Conservation (phyloP, 1,140 invertebrate species). For the Agraylea sexmaculata region DNA sequence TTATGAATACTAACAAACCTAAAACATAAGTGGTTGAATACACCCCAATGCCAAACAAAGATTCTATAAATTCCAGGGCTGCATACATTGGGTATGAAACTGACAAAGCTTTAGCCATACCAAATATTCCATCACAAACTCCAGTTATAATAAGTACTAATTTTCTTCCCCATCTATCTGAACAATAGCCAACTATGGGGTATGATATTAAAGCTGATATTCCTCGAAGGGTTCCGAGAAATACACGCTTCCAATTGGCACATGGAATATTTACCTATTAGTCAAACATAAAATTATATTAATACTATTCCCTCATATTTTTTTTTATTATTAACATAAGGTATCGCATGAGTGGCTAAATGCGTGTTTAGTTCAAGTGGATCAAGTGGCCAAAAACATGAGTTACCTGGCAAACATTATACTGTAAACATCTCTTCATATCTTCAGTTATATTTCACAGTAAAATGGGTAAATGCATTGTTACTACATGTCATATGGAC, state of each 20-base stretch:
- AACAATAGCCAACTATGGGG: neutral
- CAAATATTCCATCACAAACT: neutral
- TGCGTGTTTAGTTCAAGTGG: no score
- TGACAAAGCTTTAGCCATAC: neutral
- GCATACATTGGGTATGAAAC: constrained; percentile 1
- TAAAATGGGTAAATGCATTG: no score
- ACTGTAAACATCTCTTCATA: no score
- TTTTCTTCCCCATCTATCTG: constrained; percentile 1
- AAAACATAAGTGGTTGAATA: neutral
- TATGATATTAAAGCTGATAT: neutral
- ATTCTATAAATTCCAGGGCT: neutral
- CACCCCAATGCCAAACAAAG: neutral
- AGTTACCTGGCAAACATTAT: no score
- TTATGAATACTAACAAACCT: constrained; percentile 1
- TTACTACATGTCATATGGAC: no score
- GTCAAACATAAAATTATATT: neutral
- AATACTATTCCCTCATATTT: neutral
- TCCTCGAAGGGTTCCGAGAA: neutral
- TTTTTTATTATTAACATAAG: no score
- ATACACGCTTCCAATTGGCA: neutral
- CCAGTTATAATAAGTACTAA: neutral
- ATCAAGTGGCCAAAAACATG: no score
- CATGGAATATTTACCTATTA: neutral
- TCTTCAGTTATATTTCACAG: no score
- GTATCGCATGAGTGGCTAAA: no score